Evolutionary conservation across 2,888 invertebrate genomes (phyloP), one percentile per base, ranked within the genome.

Genomic region (Strigamia crassipes): DNA sequence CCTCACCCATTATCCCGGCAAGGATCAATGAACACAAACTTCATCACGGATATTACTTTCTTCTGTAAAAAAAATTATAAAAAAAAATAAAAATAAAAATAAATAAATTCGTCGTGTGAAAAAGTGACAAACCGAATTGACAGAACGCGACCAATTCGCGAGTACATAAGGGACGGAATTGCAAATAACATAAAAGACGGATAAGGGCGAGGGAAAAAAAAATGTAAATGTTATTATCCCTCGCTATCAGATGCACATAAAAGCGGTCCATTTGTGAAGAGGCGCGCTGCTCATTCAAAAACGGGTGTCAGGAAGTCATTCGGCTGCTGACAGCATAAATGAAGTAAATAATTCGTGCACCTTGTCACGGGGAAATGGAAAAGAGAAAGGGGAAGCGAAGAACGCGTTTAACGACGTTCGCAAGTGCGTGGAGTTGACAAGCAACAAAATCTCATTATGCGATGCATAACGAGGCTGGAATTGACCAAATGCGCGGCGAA

Each of bases 261-360:
- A 80, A 73, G 27, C 51, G 51, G 80, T 46, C 80, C 80, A 80
- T 80, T 80, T 51, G 79, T 79, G 79, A 79, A 79, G 79, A 18
- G 15, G 79, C 34, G 38, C 41, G 51, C 80, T 27, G 10, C 73
- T 73, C 73, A 80, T 80, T 31, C 80, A 51, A 51, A 73, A 80
- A 80, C 51, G 80, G 46, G 51, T 80, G 80, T 73, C 80, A 80
- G 80, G 80, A 80, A 80, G 80, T 80, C 80, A 80, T 80, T 80
- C 27, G 80, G 51, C 80, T 27, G 73, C 73, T 80, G 80, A 80
- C 80, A 80, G 80, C 80, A 80, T 31, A 80, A 80, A 80, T 51
- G 80, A 51, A 80, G 80, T 42, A 80, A 80, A 80, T 80, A 80
- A 80, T 80, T 80, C 51, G 21, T 8, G 46, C 56, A 41, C 51